These are phyloP conservation scores for Petrocephalus sullivani DNA, from an alignment of 2,797 vertebrate genomes.

Conservation along the genomic window DNA sequence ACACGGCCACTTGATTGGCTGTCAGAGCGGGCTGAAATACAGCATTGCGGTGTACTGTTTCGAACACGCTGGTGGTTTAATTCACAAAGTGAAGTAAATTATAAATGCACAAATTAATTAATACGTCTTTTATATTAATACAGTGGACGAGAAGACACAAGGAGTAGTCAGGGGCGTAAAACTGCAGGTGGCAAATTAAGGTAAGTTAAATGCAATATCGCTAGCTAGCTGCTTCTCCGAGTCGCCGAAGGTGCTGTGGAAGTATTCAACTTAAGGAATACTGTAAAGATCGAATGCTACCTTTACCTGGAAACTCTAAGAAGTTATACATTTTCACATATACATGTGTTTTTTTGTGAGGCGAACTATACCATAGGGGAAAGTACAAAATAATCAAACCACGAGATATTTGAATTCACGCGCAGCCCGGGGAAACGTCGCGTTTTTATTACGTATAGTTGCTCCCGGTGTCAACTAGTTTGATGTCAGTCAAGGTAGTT, in stretches of 20 bases:
- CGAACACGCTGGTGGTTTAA: not conserved
- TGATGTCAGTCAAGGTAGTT: not conserved
- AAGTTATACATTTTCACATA: not conserved
- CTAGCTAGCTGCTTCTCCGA: constrained; percentile 17
- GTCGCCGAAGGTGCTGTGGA: constrained; percentile 2
- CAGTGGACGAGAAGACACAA: not conserved
- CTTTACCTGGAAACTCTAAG: not conserved
- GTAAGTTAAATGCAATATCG: constrained; percentile 12
- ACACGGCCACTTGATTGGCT: not conserved
- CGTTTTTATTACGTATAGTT: not conserved
- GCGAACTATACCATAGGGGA: not conserved
- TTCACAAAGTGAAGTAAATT: not conserved
- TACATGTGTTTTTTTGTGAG: not conserved
- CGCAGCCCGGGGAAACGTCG: not conserved
- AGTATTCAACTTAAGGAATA: not conserved
- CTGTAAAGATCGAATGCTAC: not conserved
- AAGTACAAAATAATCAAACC: not conserved
- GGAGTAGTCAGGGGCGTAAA: not conserved
- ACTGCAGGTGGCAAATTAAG: not conserved
- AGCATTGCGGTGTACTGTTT: not conserved
- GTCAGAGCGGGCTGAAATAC: not conserved
- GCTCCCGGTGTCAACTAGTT: not conserved
- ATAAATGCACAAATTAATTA: not conserved
- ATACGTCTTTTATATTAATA: not conserved
- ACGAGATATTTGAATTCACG: constrained; percentile 19